A percentile compares a stretch with the other conserved stretches of the same genome.
Evolutionary conservation across 2,888 invertebrate genomes (phyloP).

Genomic region (Folsomia manolachei): DNA sequence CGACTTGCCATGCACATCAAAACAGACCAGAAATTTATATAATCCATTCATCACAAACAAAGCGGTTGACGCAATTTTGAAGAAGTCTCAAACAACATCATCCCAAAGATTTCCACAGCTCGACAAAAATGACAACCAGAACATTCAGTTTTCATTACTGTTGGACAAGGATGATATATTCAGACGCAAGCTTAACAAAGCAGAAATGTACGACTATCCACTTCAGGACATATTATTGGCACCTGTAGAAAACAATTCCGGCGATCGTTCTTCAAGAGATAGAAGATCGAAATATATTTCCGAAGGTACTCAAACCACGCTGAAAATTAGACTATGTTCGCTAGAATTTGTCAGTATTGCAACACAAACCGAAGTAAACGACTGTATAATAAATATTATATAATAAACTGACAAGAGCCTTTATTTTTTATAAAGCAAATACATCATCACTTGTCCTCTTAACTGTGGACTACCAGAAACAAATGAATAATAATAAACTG

Average conservation of each 20-base stretch:
- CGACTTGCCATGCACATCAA: not conserved
- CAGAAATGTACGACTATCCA: conserved; percentile 22
- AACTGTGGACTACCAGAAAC: not conserved
- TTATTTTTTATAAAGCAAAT: conserved; percentile 8
- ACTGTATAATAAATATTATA: not conserved
- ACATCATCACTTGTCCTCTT: not conserved
- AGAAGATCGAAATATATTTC: not conserved
- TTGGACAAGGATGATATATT: not conserved
- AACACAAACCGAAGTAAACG: not conserved
- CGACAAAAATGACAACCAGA: conserved; percentile 21
- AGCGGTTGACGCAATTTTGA: not conserved
- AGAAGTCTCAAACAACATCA: not conserved
- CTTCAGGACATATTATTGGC: conserved; percentile 21
- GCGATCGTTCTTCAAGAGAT: too few species aligned
- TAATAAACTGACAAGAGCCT: not conserved
- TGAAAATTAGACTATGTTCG: too few species aligned
- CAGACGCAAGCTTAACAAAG: conserved; percentile 9
- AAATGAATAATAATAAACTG: not conserved
- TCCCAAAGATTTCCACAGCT: conserved; percentile 10
- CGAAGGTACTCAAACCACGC: not conserved
- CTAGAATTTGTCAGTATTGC: too few species aligned
- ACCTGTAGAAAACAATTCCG: not conserved
- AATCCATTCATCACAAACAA: not conserved
- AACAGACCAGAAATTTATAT: not conserved
- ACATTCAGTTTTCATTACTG: not conserved